Percentiles rank a stretch among this genome's conserved stretches.
These are phyloP conservation scores for Trichoplusia ni DNA, from an alignment of 1,140 invertebrate genomes.

Conservation along the genomic window DNA sequence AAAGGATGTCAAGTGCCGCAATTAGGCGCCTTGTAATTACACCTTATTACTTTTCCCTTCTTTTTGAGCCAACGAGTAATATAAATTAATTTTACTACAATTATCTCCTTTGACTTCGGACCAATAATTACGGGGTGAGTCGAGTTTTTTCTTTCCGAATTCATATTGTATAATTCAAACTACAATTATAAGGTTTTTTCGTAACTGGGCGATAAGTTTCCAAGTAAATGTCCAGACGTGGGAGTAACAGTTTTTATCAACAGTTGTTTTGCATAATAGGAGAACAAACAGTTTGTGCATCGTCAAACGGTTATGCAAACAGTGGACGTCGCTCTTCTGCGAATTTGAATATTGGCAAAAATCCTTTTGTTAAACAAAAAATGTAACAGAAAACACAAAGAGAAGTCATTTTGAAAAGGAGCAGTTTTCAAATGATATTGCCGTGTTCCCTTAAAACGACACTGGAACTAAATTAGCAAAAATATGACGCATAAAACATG, in stretches of 20 bases:
- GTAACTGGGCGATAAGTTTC: not conserved
- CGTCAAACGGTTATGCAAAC: slow-evolving; percentile 59
- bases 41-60: slow-evolving; percentile 59
- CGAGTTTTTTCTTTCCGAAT: slow-evolving; percentile 24
- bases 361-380: slow-evolving; percentile 62
- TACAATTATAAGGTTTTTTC: slow-evolving; percentile 16
- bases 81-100: slow-evolving; percentile 55
- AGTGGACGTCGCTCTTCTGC: slow-evolving; percentile 53
- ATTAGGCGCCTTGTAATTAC: slow-evolving; percentile 65
- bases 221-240: not conserved
- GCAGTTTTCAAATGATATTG: slow-evolving; percentile 56
- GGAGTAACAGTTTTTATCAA: slow-evolving; percentile 9
- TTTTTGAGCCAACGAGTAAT: slow-evolving; percentile 48
- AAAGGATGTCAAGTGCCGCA: slow-evolving; percentile 66
- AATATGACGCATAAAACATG: slow-evolving; percentile 53
- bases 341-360: slow-evolving; percentile 70
- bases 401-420: slow-evolving; percentile 57
- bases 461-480: slow-evolving; percentile 45
- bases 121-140: slow-evolving; percentile 38
- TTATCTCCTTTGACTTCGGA: slow-evolving; percentile 50
- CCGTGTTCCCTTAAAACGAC: slow-evolving; percentile 31
- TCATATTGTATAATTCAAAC: slow-evolving; percentile 12
- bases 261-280: slow-evolving; percentile 28
- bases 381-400: slow-evolving; percentile 53
- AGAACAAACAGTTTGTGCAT: slow-evolving; percentile 23